Conservation (phyloP, 2,888 invertebrate genomes). For the Corythucha ciliata region DNA sequence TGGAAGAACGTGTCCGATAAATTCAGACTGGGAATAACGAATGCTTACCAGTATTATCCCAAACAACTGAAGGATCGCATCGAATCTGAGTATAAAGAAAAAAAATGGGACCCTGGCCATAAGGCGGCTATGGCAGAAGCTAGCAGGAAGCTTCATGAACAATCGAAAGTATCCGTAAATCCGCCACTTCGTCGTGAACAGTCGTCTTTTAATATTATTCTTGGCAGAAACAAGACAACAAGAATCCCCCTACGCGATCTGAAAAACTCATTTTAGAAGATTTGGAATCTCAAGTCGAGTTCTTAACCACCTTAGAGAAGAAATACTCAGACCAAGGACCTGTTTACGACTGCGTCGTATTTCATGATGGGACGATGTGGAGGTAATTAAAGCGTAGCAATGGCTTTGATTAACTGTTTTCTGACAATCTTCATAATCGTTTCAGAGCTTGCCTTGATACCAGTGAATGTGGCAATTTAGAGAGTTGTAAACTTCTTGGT, state of each 20-base stretch:
- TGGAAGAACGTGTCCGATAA: conserved; percentile 80
- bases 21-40: conserved; percentile 80
- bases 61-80: conserved; percentile 72
- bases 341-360: conserved; percentile 86
- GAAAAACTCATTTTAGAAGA: conserved; percentile 84
- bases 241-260: conserved; percentile 11
- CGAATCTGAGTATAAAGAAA: conserved; percentile 65
- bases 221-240: conserved; percentile 21
- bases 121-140: conserved; percentile 70
- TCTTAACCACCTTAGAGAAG: conserved; percentile 73
- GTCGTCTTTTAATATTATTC: background rate
- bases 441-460: conserved; percentile 74
- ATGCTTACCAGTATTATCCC: conserved; percentile 79
- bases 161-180: conserved; percentile 39
- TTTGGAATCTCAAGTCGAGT: conserved; percentile 73
- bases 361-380: conserved; percentile 87
- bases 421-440: conserved; percentile 13
- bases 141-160: conserved; percentile 51
- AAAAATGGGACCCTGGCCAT: conserved; percentile 75
- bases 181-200: conserved; percentile 13
- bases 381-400: conserved; percentile 48
- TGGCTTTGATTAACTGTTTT: conserved; percentile 3
- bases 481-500: conserved; percentile 65
- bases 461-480: conserved; percentile 69
- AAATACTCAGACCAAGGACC: conserved; percentile 80